Conservation (phyloP, 2,888 invertebrate genomes). For the Globia sparganii region DNA sequence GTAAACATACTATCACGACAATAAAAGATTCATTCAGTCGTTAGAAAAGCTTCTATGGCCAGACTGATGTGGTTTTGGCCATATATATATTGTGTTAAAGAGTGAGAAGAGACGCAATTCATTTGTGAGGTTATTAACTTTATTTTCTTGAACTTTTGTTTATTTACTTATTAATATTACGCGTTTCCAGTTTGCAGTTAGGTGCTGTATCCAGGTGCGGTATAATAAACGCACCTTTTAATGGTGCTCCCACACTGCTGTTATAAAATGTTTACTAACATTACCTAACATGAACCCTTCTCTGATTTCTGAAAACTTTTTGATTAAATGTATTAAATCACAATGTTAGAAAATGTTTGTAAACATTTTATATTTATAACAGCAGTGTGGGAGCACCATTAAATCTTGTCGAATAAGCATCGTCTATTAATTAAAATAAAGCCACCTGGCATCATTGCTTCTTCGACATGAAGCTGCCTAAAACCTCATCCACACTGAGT, state of each 20-base stretch:
- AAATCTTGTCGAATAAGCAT: slow-evolving; percentile 1
- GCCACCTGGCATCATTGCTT: neutral
- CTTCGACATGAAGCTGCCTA: neutral
- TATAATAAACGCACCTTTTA: neutral
- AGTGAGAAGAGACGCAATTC: slow-evolving; percentile 29
- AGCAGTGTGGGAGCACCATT: too few species aligned
- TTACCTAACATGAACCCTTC: too few species aligned
- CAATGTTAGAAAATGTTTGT: too few species aligned
- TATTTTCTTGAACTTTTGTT: slow-evolving; percentile 11
- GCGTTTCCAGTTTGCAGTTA: neutral
- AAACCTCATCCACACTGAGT: too few species aligned
- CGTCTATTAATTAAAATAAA: neutral
- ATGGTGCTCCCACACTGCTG: too few species aligned
- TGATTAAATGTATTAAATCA: too few species aligned
- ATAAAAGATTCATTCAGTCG: slow-evolving; percentile 58
- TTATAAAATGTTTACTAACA: too few species aligned
- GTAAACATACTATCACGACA: slow-evolving; percentile 55
- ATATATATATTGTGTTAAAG: slow-evolving; percentile 28
- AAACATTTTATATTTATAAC: too few species aligned
- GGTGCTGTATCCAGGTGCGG: neutral
- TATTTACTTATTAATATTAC: too few species aligned
- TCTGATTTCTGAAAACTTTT: too few species aligned
- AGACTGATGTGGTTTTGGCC: slow-evolving; percentile 48
- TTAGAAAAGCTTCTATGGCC: slow-evolving; percentile 57
- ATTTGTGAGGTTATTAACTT: slow-evolving; percentile 36